Percentiles rank a stretch among this genome's conserved stretches.
These are phyloP conservation scores for Intellagama lesueurii DNA, from an alignment of 2,797 vertebrate genomes.

Conservation along the genomic window DNA sequence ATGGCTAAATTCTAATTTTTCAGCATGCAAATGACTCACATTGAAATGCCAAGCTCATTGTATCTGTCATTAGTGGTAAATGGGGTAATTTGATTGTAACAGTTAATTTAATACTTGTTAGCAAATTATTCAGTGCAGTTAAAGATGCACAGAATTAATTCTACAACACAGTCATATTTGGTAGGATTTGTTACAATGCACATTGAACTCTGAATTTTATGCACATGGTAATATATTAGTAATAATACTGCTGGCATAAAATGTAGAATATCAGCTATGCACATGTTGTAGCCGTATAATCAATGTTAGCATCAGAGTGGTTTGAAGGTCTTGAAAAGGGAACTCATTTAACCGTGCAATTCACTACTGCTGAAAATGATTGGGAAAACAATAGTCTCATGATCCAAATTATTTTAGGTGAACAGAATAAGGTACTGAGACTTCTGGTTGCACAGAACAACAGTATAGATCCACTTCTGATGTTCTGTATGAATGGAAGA, in stretches of 20 bases:
- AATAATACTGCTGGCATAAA: background rate
- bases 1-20: accelerated
- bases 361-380: background rate
- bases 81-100: constrained; percentile 40
- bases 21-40: accelerated
- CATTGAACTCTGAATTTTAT: constrained; percentile 25
- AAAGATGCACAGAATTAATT: constrained; percentile 18
- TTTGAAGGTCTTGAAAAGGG: background rate
- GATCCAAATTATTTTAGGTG: background rate
- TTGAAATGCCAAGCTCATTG: background rate
- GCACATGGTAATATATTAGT: constrained; percentile 15
- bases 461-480: background rate
- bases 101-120: constrained; percentile 10
- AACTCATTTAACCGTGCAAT: accelerated
- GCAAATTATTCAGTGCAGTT: constrained; percentile 16
- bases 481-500: too few species aligned
- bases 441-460: background rate
- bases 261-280: background rate
- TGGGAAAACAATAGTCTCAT: background rate
- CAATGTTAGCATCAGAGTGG: background rate
- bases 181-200: constrained; percentile 20
- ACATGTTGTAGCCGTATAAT: constrained; percentile 2
- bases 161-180: background rate
- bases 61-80: background rate
- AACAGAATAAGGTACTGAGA: background rate